Evolutionary conservation across 1,140 invertebrate genomes (phyloP).

Genomic region (Tyrophagus putrescentiae): DNA sequence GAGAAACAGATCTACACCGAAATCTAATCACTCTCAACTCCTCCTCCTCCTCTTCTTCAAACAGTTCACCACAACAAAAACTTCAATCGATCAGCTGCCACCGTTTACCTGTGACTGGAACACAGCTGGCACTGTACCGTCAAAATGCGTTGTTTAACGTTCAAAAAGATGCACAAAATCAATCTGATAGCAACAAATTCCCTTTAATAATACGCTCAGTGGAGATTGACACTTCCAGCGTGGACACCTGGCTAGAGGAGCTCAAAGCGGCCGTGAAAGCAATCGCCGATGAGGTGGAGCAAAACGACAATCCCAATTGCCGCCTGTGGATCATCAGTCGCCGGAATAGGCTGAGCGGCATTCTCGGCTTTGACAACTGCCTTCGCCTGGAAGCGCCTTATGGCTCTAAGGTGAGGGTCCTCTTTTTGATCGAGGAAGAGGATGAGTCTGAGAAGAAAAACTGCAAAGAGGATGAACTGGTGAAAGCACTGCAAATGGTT

Average conservation of each 20-base stretch:
- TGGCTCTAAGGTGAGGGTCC: constrained; percentile 49
- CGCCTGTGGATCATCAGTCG: constrained; percentile 45
- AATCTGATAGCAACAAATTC: neutral
- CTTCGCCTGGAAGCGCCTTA: constrained; percentile 60
- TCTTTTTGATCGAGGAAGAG: constrained; percentile 6
- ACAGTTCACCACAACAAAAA: too few relatives aligned
- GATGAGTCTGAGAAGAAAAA: too few relatives aligned
- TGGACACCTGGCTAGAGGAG: neutral
- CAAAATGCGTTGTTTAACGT: neutral
- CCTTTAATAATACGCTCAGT: neutral
- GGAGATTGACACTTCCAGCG: neutral
- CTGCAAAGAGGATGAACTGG: too few relatives aligned
- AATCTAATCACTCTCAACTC: neutral
- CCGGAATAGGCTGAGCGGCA: constrained; percentile 43
- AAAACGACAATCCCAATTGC: constrained; percentile 32
- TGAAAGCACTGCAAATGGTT: too few relatives aligned
- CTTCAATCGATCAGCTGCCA: neutral
- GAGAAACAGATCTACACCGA: neutral
- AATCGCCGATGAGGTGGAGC: neutral
- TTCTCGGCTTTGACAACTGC: constrained; percentile 75
- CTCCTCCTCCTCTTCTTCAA: too few relatives aligned
- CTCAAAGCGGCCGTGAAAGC: neutral
- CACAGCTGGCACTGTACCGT: neutral
- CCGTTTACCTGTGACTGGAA: neutral
- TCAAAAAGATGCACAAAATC: neutral